Percentiles rank a stretch among this genome's conserved stretches.
Conservation (phyloP, 2,888 invertebrate genomes). For the Drosophila buzzatii region DNA sequence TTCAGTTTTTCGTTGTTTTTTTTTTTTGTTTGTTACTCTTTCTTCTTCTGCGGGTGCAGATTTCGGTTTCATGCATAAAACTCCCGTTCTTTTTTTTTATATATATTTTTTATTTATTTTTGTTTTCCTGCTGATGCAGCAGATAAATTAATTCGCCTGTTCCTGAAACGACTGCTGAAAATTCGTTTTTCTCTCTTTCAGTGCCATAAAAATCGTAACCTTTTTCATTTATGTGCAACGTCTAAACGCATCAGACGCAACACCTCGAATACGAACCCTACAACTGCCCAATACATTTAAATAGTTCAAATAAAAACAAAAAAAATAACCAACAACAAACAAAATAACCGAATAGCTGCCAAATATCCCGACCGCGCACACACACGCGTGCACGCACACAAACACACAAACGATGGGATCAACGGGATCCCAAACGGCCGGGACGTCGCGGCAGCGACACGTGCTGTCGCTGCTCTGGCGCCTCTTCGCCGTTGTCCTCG, state of each 20-base stretch:
- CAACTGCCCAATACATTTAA: constrained; percentile 51
- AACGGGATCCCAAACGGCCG: constrained; percentile 64
- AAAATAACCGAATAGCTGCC: constrained; percentile 63
- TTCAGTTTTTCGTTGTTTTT: constrained; percentile 5
- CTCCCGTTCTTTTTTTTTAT: constrained; percentile 12
- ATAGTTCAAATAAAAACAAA: constrained; percentile 3
- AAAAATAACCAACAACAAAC: constrained; percentile 19
- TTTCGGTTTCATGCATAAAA: constrained; percentile 39
- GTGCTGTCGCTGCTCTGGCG: constrained; percentile 67
- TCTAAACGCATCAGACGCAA: constrained; percentile 38
- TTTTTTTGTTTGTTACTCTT: constrained; percentile 1
- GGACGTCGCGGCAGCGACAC: constrained; percentile 43
- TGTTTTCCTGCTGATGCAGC: constrained; percentile 48
- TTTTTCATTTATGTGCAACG: constrained; percentile 34
- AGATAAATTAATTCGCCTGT: constrained; percentile 29
- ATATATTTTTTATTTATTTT: constrained; percentile 3
- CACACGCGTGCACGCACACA: constrained; percentile 9
- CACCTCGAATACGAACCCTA: constrained; percentile 59
- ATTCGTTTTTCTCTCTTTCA: constrained; percentile 38
- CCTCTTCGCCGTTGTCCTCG: constrained; percentile 60
- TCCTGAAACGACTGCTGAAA: constrained; percentile 28
- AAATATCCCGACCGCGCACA: constrained; percentile 16
- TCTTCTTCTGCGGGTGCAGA: constrained; percentile 24
- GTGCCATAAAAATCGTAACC: constrained; percentile 65
- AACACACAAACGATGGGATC: constrained; percentile 62